Evolutionary conservation across 1,140 invertebrate genomes (phyloP).

Genomic region (Kradibia gibbosae): DNA sequence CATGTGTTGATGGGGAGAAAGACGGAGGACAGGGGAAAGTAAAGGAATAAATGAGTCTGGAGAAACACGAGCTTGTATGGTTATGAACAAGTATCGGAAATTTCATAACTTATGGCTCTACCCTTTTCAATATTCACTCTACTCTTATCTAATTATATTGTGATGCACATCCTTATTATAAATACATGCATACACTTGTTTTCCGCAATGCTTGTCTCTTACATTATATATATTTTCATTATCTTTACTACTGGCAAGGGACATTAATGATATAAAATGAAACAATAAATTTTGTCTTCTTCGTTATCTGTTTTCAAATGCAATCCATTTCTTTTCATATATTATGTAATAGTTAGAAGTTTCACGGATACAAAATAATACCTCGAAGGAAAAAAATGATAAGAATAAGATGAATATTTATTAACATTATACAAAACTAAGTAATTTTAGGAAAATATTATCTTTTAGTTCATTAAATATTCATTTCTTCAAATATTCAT

Average conservation of each 20-base stretch:
- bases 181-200: background rate
- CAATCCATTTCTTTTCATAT: background rate
- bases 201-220: background rate
- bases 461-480: background rate
- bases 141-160: constrained; percentile 15
- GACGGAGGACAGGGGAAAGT: too few species aligned
- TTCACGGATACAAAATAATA: background rate
- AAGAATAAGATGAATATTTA: background rate
- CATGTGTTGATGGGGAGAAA: too few species aligned
- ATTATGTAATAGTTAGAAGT: background rate
- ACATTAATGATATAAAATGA: background rate
- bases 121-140: constrained; percentile 10
- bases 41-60: background rate
- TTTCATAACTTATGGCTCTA: constrained; percentile 11
- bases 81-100: constrained; percentile 17
- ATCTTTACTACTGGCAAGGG: background rate
- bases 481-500: background rate
- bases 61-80: background rate
- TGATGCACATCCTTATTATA: background rate
- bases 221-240: constrained; percentile 24
- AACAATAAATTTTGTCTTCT: constrained; percentile 1
- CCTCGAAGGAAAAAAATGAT: background rate
- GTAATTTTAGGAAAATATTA: background rate
- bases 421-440: background rate
- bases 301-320: background rate